phyloP scores from a whole-genome alignment of 2,113 vertebrate genomes.

The Vireo altiloquus region DNA sequence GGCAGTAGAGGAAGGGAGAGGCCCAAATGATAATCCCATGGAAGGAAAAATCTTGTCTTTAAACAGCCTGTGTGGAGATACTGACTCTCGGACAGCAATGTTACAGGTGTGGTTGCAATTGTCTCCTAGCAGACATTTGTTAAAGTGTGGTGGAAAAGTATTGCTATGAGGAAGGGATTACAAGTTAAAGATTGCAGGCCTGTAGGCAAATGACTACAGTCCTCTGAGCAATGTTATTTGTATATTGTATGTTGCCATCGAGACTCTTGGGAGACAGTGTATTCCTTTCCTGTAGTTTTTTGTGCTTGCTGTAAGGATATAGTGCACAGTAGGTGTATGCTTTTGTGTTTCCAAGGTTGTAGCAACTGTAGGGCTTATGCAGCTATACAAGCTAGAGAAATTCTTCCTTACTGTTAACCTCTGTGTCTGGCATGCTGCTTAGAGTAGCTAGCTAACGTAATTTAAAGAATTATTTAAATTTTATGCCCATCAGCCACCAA shows the following conservation, averaged over 20 bases:
- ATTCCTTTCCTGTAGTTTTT: not conserved
- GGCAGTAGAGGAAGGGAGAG: not conserved
- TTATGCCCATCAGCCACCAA: not conserved
- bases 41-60: not conserved
- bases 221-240: not conserved
- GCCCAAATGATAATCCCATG: not conserved
- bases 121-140: not conserved
- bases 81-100: not conserved
- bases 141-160: not conserved
- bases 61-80: not conserved
- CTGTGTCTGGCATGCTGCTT: not conserved
- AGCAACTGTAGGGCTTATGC: not conserved
- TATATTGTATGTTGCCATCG: not conserved
- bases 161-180: not conserved
- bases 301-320: not conserved
- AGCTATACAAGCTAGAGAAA: not conserved
- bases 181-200: not conserved
- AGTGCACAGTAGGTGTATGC: no score
- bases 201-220: not conserved
- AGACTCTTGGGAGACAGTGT: not conserved
- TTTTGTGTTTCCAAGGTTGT: not conserved
- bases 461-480: not conserved
- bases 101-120: not conserved
- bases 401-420: not conserved
- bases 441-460: not conserved